Evolutionary conservation across 2,113 vertebrate species (phyloP), one percentile per base, ranked within the genome.

Genomic region (Eptesicus fuscus): DNA sequence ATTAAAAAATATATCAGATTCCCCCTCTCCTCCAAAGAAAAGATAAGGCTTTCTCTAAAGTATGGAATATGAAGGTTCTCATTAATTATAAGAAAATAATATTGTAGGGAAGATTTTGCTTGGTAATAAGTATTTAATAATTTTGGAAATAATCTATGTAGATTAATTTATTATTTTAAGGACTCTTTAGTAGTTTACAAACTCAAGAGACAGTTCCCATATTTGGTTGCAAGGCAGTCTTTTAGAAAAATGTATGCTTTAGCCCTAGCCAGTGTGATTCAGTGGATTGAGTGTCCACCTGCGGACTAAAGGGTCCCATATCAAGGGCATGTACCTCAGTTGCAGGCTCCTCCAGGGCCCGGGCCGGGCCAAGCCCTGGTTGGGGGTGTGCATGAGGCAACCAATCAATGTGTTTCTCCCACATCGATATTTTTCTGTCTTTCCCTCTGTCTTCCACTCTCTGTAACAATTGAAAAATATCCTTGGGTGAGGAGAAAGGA

Each of bases 191-290:
- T 17, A 53, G 14, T 82, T 96, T 73, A 82, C 40, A 88, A 93
- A 56, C 88, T 44, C 47, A 90, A 91, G 44, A 73, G 65, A 78
- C 40, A 85, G 7, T 65, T 96, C 73, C 40, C 87, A 83, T 65
- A 83, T 56, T 78, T 79, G 20, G 11, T 82, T 82, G 22, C 23
- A 90, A 92, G 65, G 8, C 4, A 76, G 30, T 73, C 32, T 91
- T 93, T 90, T 71, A 85, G 10, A 61, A 94, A 96, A 97, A 95
- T 61, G 22, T 35, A 13, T 65, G 69, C n/a, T 20, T 95, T 95
- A 76, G 23, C 59, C 25, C 23, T 61, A 28, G 25, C 23, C 59
- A 61, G 59, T 28, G 28, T 61, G 59, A 23, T 61, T 61, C 59
- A 61, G 59, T 28, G 23, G 59, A 28, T 12, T 4, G 9, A 25